Evolutionary conservation across 2,797 vertebrate species (phyloP), one percentile per base, ranked within the genome.

Genomic region (Saxicola maurus): DNA sequence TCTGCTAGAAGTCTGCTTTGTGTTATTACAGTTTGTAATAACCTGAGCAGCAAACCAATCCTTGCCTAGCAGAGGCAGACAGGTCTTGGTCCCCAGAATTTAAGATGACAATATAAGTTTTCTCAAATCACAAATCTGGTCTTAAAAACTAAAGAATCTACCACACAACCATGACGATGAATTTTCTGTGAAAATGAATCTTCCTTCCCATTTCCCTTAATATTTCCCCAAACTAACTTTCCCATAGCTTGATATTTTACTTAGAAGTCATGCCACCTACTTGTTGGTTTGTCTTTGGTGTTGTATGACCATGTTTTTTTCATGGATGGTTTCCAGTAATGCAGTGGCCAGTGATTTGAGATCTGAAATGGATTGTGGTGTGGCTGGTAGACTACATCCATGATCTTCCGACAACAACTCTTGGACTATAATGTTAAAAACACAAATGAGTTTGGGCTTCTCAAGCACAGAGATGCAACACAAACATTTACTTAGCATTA

Each of bases 251-350:
- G 11, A 1, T 46, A 82, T 46, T 89, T 86, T 60, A 86, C 45
- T 83, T 62, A 86, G 10, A 79, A 90, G 57, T 59, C 68, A 59
- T 17, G 56, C 55, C 48, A 96, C 96, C 68, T 98, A 99, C 99
- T 99, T 99, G 98, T 99, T 99, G 92, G 99, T 99, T 96, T 99
- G 99, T 10, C 99, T 98, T 90, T 99, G 99, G 96, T 99, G 99
- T 95, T 99, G 99, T 94, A 99, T 98, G 92, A 99, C 98, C 98
- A 99, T 99, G 96, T 99, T 99, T 96, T 99, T 99, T 96, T 99
- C 99, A 3, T 99, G 99, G 94, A 99, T 99, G 2, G 99, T 99
- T 96, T 99, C 99, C 94, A 99, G 95, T 87, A 99, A 97, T 48
- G 99, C 99, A 2, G 98, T 99, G 72, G 99, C 99, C 91, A 99